phyloP scores from a whole-genome alignment of 2,113 vertebrate genomes.

The Eleginops maclovinus region DNA sequence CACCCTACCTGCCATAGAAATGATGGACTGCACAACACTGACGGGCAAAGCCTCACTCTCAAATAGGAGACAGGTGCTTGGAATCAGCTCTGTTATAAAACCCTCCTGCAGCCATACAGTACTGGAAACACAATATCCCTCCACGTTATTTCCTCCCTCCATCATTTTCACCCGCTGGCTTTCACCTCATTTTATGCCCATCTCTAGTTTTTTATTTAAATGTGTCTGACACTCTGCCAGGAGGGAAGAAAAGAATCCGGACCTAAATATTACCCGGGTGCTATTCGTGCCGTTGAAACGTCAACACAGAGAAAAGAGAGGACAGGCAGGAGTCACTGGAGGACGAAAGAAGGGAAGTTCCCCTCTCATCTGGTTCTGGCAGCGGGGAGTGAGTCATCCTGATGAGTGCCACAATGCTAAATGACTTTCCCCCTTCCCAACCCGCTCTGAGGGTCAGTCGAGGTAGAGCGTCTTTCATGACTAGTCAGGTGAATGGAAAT shows the following conservation, averaged over 20 bases:
- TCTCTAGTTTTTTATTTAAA: slow-evolving; percentile 52
- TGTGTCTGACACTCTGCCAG: slow-evolving; percentile 48
- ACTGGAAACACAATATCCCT: slow-evolving; percentile 54
- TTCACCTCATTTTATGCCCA: slow-evolving; percentile 41
- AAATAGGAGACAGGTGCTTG: slow-evolving; percentile 61
- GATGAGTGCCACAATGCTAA: slow-evolving; percentile 62
- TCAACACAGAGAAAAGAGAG: slow-evolving; percentile 57
- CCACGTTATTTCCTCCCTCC: slow-evolving; percentile 42
- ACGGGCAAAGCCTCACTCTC: slow-evolving; percentile 42
- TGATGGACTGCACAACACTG: slow-evolving; percentile 52
- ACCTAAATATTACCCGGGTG: slow-evolving; percentile 59
- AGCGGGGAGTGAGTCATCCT: slow-evolving; percentile 70
- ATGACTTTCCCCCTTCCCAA: slow-evolving; percentile 70
- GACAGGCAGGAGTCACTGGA: slow-evolving; percentile 56
- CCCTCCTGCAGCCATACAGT: slow-evolving; percentile 31
- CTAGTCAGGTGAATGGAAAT: slow-evolving; percentile 60
- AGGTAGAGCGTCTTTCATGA: slow-evolving; percentile 64
- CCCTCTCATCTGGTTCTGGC: slow-evolving; percentile 65
- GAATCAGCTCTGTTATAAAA: slow-evolving; percentile 52
- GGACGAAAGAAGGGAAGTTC: slow-evolving; percentile 68
- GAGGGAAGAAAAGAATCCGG: slow-evolving; percentile 46
- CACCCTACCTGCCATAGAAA: slow-evolving; percentile 45
- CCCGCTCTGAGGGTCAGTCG: slow-evolving; percentile 55
- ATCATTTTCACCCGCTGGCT: slow-evolving; percentile 36
- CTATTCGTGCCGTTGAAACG: slow-evolving; percentile 62